A percentile compares a stretch with the other conserved stretches of the same genome.
Conservation (phyloP, 2,888 invertebrate species). For the Hartigia nigra region DNA sequence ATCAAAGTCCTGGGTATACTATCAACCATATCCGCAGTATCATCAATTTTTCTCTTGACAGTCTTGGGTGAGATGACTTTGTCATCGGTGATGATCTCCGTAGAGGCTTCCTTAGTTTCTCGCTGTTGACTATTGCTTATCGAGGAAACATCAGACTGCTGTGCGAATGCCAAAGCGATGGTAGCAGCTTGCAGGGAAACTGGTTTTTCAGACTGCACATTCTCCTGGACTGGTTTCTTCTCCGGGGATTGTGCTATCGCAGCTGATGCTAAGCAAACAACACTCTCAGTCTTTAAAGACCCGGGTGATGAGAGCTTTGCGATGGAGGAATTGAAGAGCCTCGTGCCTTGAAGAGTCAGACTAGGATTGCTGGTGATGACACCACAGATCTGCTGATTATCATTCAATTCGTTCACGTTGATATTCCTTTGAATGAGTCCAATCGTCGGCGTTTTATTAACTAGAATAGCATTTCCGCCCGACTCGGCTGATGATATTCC, state of each 20-base stretch:
- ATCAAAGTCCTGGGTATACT: slow-evolving; percentile 40
- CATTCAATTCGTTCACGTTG: slow-evolving; percentile 42
- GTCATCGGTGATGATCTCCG: slow-evolving; percentile 44
- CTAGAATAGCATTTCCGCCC: slow-evolving; percentile 44
- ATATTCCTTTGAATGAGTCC: slow-evolving; percentile 55
- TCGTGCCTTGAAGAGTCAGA: slow-evolving; percentile 51
- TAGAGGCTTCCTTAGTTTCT: slow-evolving; percentile 46
- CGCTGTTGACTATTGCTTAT: slow-evolving; percentile 45
- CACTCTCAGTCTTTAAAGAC: slow-evolving; percentile 50
- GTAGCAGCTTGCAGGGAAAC: slow-evolving; percentile 48
- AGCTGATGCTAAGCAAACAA: slow-evolving; percentile 52
- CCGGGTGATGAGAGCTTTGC: slow-evolving; percentile 45
- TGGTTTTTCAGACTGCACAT: slow-evolving; percentile 44
- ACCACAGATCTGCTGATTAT: slow-evolving; percentile 57
- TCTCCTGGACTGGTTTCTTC: slow-evolving; percentile 42
- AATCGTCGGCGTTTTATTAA: slow-evolving; percentile 51
- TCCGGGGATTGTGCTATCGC: slow-evolving; percentile 39
- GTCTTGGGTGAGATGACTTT: slow-evolving; percentile 56
- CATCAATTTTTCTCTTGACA: slow-evolving; percentile 60
- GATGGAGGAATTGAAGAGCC: slow-evolving; percentile 58
- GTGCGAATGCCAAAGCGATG: slow-evolving; percentile 56
- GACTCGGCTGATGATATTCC: slow-evolving; percentile 26
- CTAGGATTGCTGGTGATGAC: slow-evolving; percentile 62
- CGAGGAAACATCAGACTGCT: slow-evolving; percentile 43
- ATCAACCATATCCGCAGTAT: slow-evolving; percentile 35